A percentile compares a stretch with the other conserved stretches of the same genome.
Conservation (phyloP, 2,113 vertebrate species). For the Eretmochelys imbricata region DNA sequence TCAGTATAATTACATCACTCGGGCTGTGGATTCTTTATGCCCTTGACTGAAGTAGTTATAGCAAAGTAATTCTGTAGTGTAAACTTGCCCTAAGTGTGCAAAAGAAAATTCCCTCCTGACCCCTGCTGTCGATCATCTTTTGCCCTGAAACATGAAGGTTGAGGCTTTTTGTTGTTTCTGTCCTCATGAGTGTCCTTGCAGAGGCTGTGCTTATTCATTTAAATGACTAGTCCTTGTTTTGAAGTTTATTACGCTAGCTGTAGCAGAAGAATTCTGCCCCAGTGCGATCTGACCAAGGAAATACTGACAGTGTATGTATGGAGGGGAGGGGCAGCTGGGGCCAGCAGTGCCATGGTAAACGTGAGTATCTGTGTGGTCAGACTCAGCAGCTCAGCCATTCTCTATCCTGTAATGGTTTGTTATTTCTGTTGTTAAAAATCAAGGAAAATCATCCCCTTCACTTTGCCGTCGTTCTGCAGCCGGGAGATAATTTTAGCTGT, state of each 20-base stretch:
- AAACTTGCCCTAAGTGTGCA: not conserved
- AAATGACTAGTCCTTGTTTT: not conserved
- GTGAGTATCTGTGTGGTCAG: not conserved
- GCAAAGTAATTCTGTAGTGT: not conserved
- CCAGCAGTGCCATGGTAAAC: not conserved
- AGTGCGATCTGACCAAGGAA: not conserved
- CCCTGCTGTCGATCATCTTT: not conserved
- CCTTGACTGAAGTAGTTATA: not conserved
- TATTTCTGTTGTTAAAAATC: not conserved
- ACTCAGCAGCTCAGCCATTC: not conserved
- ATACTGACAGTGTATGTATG: not conserved
- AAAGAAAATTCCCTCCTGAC: not conserved
- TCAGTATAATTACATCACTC: not conserved
- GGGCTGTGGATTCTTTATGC: not conserved
- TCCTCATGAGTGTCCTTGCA: not conserved
- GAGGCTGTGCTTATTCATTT: not conserved
- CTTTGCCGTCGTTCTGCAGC: not conserved
- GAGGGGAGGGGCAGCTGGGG: not conserved
- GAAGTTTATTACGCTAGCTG: not conserved
- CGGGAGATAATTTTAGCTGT: not conserved
- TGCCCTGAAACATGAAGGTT: not conserved
- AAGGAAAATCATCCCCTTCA: not conserved
- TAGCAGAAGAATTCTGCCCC: not conserved
- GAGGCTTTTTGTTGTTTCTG: not conserved
- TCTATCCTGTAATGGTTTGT: not conserved